Base-by-base conservation (phyloP, 2,113 vertebrate genomes). In the Poecile atricapillus region DNA sequence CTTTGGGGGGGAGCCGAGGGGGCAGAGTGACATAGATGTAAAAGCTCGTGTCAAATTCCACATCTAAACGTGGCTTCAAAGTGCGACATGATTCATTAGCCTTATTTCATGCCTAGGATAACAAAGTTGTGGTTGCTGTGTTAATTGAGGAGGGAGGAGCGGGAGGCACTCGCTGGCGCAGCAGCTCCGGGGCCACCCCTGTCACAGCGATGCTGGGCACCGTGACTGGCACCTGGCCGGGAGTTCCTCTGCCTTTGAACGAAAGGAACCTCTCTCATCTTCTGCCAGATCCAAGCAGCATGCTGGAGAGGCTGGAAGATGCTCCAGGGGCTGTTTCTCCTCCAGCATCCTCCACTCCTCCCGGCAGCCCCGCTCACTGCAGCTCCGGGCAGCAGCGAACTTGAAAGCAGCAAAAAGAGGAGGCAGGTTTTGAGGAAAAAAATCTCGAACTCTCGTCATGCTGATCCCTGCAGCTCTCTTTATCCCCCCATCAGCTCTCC, bases 71-170 rank as follows among this genome's bases (percentile, higher is more conserved):
- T 13, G 84, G 81, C 94, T 89, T 97, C 92, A 73, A 95, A 93
- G 41, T 70, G 90, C 31, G 84, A 96, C 95, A 65, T 95, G 96
- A 96, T 79, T 94, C 96, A 83, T 87, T 96, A 96, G 95, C 80
- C 80, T 86, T 43, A 53, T 80, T 95, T 95, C 94, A 94, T 84
- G 95, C 94, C 92, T 31, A 80, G 88, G 95, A 94, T 97, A 91
- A 94, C 93, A 39, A 86, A 96, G 90, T 85, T 83, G 87, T 71
- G 87, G 89, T 93, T 35, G 92, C 71, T 58, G 87, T 47, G 94
- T 94, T 98, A 97, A 92, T 95, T 96, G 96, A 77, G 85, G 73
- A 82, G 95, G 97, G 86, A 90, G 97, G 76, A 49, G 84, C 73
- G 4, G 62, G 74, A 53, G 77, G 84, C 30, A 80, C 60, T 8